phyloP scores from a whole-genome alignment of 2,113 vertebrate species.

The Falcunculus frontatus region DNA sequence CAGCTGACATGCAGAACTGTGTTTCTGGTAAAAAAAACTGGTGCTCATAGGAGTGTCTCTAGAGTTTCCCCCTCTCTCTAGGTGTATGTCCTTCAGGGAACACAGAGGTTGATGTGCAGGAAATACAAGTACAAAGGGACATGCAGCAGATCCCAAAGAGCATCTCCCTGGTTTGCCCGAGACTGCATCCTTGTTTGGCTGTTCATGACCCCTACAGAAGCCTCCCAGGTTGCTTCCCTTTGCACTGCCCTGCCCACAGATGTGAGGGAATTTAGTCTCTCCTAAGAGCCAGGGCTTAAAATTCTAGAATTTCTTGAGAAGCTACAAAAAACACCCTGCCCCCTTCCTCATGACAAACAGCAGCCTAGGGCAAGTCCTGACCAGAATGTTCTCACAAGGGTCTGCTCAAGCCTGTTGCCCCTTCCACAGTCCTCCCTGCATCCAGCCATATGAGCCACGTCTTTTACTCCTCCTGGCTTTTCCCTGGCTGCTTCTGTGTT shows the following conservation, averaged over 20 bases:
- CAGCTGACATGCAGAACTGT: not conserved
- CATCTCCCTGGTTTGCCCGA: rapidly evolving
- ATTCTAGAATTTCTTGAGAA: not conserved
- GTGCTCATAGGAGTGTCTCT: rapidly evolving
- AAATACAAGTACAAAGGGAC: not conserved
- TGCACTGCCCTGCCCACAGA: rapidly evolving
- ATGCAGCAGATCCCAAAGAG: not conserved
- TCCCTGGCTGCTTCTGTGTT: not conserved
- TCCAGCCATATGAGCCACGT: rapidly evolving
- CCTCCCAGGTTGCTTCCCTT: not conserved
- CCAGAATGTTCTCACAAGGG: not conserved
- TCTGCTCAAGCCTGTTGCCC: not conserved
- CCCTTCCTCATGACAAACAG: not conserved
- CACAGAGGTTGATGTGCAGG: rapidly evolving
- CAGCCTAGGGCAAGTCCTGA: not conserved
- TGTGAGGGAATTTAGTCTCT: not conserved
- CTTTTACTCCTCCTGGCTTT: not conserved
- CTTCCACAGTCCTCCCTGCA: not conserved
- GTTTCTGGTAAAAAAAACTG: not conserved
- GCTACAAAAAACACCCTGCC: not conserved
- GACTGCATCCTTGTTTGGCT: not conserved
- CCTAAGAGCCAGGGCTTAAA: not conserved
- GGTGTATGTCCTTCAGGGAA: not conserved
- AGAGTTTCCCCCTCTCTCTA: not conserved
- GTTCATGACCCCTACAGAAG: not conserved